Evolutionary conservation across 2,113 vertebrate genomes (phyloP).

Genomic region (Odocoileus virginianus): DNA sequence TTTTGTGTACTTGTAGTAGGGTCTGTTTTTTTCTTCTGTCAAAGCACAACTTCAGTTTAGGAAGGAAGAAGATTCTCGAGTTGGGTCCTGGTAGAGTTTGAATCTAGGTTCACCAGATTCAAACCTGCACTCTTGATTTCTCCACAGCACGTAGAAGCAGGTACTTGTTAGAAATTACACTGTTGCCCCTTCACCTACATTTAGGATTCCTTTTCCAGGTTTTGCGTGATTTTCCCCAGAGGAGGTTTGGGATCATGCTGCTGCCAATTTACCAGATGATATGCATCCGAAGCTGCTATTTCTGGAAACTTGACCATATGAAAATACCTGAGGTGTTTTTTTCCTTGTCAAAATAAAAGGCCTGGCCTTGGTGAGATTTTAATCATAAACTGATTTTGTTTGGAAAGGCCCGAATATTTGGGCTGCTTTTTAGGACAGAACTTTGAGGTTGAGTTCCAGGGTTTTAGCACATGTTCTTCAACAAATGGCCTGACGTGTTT

Average conservation of each 20-base stretch:
- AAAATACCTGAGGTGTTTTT: constrained; percentile 53
- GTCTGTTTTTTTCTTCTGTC: neutral
- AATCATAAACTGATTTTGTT: constrained; percentile 74
- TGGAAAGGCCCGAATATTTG: constrained; percentile 76
- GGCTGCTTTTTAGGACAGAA: constrained; percentile 34
- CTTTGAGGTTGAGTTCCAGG: constrained; percentile 65
- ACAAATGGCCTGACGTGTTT: constrained; percentile 68
- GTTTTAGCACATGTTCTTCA: constrained; percentile 64
- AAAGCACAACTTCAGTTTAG: neutral
- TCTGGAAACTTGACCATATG: constrained; percentile 53
- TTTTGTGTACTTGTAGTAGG: neutral
- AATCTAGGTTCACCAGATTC: neutral
- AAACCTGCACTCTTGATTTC: constrained; percentile 1
- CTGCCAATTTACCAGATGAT: neutral
- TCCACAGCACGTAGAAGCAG: neutral
- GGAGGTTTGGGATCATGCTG: neutral
- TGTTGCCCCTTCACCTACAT: neutral
- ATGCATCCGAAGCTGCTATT: constrained; percentile 54
- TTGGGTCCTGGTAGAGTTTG: neutral
- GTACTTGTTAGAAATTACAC: neutral
- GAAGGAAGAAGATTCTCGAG: neutral
- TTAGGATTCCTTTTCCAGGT: neutral
- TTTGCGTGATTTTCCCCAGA: constrained; percentile 1
- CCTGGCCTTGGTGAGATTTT: constrained; percentile 61
- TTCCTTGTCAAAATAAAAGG: constrained; percentile 67